Evolutionary conservation across 2,113 vertebrate species (phyloP).

Genomic region (Brachyistius frenatus): DNA sequence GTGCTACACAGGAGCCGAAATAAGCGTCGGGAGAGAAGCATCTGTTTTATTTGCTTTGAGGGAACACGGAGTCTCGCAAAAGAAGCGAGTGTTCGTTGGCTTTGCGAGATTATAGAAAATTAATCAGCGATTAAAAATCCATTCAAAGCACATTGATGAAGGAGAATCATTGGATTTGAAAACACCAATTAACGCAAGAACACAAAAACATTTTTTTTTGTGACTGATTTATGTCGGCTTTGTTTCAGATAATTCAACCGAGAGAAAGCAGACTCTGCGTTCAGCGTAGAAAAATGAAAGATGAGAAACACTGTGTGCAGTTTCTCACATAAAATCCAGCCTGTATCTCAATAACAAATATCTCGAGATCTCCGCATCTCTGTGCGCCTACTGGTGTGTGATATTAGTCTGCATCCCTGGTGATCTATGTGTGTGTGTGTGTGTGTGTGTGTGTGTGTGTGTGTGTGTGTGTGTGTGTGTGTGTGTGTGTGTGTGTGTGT

Average conservation of each 20-base stretch:
- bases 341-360: conserved; percentile 26
- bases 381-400: conserved; percentile 42
- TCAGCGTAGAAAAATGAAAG: background rate
- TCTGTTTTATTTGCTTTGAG: background rate
- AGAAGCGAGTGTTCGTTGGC: background rate
- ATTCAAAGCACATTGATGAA: background rate
- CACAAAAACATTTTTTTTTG: background rate
- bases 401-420: conserved; percentile 44
- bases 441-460: background rate
- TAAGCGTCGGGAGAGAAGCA: background rate
- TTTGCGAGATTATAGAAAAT: background rate
- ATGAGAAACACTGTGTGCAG: background rate
- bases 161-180: background rate
- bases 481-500: conserved; percentile 18
- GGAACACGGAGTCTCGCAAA: background rate
- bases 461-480: background rate
- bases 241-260: conserved; percentile 9
- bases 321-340: conserved; percentile 18
- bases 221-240: conserved; percentile 30
- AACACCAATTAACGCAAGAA: background rate
- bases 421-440: background rate
- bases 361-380: conserved; percentile 19
- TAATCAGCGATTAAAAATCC: background rate
- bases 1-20: background rate
- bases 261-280: background rate